Evolutionary conservation across 37 sponge, comb jelly and placozoan genomes (phyloP), one percentile per base, ranked within the genome.

Genomic region (Eunapius fragilis): DNA sequence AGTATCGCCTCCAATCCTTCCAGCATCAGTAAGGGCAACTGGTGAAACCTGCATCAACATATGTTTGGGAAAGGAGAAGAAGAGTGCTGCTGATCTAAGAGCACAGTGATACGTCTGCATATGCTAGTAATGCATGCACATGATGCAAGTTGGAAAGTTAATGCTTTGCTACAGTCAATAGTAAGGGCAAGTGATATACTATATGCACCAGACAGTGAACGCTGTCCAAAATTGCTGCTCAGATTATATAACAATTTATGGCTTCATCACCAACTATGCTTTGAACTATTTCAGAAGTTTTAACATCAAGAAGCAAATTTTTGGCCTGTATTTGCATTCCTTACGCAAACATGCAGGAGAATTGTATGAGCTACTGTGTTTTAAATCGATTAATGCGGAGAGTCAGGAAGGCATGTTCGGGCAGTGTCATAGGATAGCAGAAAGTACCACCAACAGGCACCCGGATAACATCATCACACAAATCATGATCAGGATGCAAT

Each of bases 351-450:
- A 81, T 34, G 70, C 72, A 4, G 26, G n/a, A 31, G n/a, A 34
- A 36, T 38, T 35, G 71, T 69, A 81, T 81, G 72, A 81, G 41
- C n/a, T 81, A 34, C 7, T 82, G 50, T 73, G 50, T 37, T 25
- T 38, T 31, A 83, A 74, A 49, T 83, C 84, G 9, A 49, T 74
- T 32, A 83, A 83, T 34, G 75, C 84, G 4, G 84, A 83, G 74
- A 72, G 49, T 41, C 58, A 82, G 32, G 82, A 83, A 50, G 3
- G 68, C 17, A 31, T 83, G 27, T 83, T 83, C 25, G 75, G 75
- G 4, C 74, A 83, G 36, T 74, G 45, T 22, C 31, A 35, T 30
- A 74, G 31, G 19, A 31, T 33, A 41, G 84, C 75, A 83, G 31
- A 24, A 49, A 12, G 25, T 0, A 83, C 84, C 38, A 34, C 75